phyloP scores from a whole-genome alignment of 2,113 vertebrate species.

The Marmota monax region DNA sequence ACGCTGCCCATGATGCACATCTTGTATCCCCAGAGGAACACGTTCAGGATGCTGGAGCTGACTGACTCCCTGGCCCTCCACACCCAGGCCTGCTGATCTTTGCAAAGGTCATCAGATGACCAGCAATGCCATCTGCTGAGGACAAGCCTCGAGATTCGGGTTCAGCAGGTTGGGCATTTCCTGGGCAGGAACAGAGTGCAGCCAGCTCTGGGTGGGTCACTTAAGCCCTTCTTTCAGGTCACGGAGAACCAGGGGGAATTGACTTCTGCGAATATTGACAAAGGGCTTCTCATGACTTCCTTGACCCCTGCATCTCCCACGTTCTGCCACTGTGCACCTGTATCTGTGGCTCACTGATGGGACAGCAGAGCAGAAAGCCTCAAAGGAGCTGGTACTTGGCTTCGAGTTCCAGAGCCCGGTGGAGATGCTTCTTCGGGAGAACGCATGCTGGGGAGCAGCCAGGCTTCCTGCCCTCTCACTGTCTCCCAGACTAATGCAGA shows the following conservation, averaged over 20 bases:
- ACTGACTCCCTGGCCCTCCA: not conserved
- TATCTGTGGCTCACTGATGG: accelerated
- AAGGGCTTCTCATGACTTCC: too few relatives aligned
- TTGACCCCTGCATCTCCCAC: accelerated
- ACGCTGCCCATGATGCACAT: not conserved
- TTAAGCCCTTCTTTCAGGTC: not conserved
- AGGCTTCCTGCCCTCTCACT: not conserved
- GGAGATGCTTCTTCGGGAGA: not conserved
- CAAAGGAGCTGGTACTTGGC: not conserved
- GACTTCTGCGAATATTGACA: not conserved
- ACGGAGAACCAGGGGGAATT: not conserved
- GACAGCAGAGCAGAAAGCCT: not conserved
- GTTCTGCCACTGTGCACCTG: accelerated
- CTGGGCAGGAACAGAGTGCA: accelerated
- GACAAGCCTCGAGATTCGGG: accelerated
- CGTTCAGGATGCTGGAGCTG: not conserved
- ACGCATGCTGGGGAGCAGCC: accelerated
- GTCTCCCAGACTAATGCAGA: accelerated
- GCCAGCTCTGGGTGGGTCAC: not conserved
- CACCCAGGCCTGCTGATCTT: not conserved
- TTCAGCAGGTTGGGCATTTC: not conserved
- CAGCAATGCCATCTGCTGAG: accelerated
- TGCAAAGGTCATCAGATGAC: not conserved
- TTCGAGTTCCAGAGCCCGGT: not conserved
- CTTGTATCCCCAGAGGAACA: not conserved